Evolutionary conservation across 2,888 invertebrate species (phyloP).

Genomic region (Nemoura dubitans): DNA sequence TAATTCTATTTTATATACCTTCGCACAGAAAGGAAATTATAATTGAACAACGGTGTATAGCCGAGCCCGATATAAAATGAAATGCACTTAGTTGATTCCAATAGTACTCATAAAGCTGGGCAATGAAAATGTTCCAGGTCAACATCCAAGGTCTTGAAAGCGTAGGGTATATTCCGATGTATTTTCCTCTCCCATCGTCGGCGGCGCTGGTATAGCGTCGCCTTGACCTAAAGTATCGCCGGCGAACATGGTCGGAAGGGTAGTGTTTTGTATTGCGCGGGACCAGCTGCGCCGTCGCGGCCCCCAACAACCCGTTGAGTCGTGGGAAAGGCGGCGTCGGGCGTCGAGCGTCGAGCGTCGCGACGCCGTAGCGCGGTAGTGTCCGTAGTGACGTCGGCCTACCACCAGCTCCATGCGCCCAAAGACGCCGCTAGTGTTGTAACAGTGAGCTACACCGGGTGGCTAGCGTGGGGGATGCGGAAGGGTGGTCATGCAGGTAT

Average conservation of each 20-base stretch:
- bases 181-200: background rate
- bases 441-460: background rate
- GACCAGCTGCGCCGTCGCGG: conserved; percentile 18
- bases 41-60: background rate
- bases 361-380: conserved; percentile 9
- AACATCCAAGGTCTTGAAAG: background rate
- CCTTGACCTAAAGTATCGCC: conserved; percentile 16
- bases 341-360: conserved; percentile 25
- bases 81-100: background rate
- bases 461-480: conserved; percentile 28
- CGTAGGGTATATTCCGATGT: background rate
- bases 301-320: conserved; percentile 24
- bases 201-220: background rate
- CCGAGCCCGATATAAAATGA: background rate
- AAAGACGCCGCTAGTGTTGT: background rate
- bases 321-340: conserved; percentile 32
- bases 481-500: conserved; percentile 29
- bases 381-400: conserved; percentile 25
- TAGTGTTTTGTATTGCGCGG: conserved; percentile 27
- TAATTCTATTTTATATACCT: background rate
- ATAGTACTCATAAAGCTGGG: background rate
- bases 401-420: conserved; percentile 21
- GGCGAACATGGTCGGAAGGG: background rate
- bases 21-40: background rate
- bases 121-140: background rate